phyloP scores from a whole-genome alignment of 2,113 vertebrate genomes.

The Microtus oregoni region DNA sequence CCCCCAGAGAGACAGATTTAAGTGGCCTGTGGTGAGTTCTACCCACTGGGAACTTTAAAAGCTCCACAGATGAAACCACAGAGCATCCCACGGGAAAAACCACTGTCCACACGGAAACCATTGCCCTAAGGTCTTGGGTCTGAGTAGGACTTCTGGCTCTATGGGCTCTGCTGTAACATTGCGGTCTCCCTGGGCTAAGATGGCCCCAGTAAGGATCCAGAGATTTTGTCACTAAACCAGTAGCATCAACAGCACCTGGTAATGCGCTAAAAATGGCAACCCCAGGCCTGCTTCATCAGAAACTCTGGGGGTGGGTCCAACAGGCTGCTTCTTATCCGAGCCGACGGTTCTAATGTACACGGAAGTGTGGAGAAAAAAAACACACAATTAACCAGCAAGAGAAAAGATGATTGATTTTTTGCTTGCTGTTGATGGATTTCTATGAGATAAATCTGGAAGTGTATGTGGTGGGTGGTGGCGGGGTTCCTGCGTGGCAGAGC shows the following conservation, averaged over 20 bases:
- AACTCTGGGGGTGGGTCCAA: background rate
- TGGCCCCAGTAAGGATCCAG: background rate
- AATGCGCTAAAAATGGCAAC: background rate
- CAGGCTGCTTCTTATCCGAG: background rate
- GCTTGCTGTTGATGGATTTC: background rate
- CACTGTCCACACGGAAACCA: background rate
- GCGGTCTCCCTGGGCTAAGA: background rate
- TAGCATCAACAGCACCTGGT: background rate
- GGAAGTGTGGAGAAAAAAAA: background rate
- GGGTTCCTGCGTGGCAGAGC: background rate
- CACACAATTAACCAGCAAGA: background rate
- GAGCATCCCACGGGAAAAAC: background rate
- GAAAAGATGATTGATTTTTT: slow-evolving; percentile 12
- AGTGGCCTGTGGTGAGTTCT: background rate
- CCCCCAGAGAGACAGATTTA: background rate
- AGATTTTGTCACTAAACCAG: background rate
- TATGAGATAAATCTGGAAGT: background rate
- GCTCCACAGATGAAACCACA: background rate
- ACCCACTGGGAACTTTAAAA: slow-evolving; percentile 8
- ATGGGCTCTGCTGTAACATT: background rate
- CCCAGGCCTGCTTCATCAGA: background rate
- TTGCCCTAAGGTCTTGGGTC: background rate
- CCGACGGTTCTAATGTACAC: background rate
- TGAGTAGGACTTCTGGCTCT: background rate
- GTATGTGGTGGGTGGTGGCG: too few species aligned